Base-by-base conservation (phyloP, 2,797 vertebrate genomes). In the Galago senegalensis region DNA sequence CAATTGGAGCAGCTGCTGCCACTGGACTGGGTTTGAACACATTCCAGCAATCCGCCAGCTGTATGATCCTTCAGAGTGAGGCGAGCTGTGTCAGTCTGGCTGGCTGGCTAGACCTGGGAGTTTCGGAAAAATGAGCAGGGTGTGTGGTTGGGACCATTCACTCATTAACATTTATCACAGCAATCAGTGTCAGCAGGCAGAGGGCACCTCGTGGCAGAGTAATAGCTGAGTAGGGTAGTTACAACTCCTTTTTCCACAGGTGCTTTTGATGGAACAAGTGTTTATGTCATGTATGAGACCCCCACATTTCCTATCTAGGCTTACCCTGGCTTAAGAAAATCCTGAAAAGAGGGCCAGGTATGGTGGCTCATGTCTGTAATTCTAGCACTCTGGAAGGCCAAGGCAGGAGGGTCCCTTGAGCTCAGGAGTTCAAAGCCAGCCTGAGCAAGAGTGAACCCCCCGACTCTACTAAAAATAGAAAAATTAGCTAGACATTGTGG, bases 111-210 rank as follows among this genome's bases (percentile, higher is more conserved):
- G 3, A 13, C 13, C 60, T 46, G 63, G 46, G 27, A 58, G 65
- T 60, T 88, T 81, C 70, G 65, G 87, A 58, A 53, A n/a, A 31
- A 27, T 49, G 46, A 86, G 69, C 34, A 6, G 37, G 23, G 61
- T 93, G 85, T 53, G n/a, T 0, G 34, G 23, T 82, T 17, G 34
- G 18, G 53, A 56, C 37, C 72, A 7, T 80, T 53, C 18, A 60
- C 56, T 90, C 87, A 25, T 53, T 88, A 73, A 76, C 84, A 73
- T 27, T 14, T 80, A 95, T 88, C 60, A 82, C 49, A 67, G 23
- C n/a, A 31, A 76, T 53, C 0, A 0, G 58, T 23, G 53, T 60
- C 49, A 17, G 60, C 43, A 34, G 83, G 75, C 56, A 43, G 65
- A 73, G 70, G 90, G 70, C 46, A 6, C 60, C 70, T 70, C 4